phyloP scores from a whole-genome alignment of 2,113 vertebrate genomes.

The Antechinus flavipes region DNA sequence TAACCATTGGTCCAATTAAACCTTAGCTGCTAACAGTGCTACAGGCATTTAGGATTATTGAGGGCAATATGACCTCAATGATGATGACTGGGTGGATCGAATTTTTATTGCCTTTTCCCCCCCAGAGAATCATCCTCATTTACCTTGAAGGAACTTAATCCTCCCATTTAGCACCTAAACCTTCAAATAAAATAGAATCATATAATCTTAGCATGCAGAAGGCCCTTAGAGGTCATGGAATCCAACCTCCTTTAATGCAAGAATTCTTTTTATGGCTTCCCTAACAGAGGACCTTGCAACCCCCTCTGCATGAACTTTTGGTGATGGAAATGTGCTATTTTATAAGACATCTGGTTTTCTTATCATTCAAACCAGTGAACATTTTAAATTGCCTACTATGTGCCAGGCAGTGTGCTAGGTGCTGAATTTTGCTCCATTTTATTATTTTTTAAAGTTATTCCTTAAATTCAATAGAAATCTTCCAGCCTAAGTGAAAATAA shows the following conservation, averaged over 20 bases:
- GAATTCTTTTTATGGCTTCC: background rate
- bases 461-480: background rate
- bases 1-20: constrained; percentile 42
- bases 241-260: background rate
- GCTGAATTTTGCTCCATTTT: background rate
- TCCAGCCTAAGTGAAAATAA: background rate
- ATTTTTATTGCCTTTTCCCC: constrained; percentile 13
- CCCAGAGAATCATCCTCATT: constrained; percentile 22
- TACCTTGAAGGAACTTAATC: constrained; percentile 39
- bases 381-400: background rate
- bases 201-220: background rate
- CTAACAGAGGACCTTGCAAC: background rate
- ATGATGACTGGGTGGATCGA: constrained; percentile 1
- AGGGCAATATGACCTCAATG: constrained; percentile 19
- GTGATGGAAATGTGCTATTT: background rate
- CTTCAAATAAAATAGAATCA: constrained; percentile 7
- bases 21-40: constrained; percentile 16
- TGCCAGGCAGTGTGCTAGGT: background rate
- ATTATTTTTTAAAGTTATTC: background rate
- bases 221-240: background rate
- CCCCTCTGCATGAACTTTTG: background rate
- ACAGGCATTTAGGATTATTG: constrained; percentile 30
- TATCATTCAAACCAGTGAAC: background rate
- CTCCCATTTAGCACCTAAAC: constrained; percentile 36
- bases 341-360: background rate